These are phyloP conservation scores for Tachina lurida DNA, from an alignment of 2,888 invertebrate species.

Conservation along the genomic window DNA sequence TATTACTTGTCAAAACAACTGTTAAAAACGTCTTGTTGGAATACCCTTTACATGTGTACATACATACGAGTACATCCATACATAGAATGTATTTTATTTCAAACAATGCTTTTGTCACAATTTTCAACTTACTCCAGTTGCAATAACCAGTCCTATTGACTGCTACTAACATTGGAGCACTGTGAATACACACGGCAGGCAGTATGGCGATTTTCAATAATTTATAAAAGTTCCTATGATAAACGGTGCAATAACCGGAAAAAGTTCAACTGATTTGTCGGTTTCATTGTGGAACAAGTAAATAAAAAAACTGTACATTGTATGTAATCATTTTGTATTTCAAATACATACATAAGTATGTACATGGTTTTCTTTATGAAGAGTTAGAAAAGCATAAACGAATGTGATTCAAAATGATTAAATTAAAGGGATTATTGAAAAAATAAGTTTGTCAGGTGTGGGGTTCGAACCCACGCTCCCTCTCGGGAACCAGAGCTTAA, in stretches of 20 bases:
- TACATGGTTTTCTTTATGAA: constrained; percentile 6
- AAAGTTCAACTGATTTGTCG: constrained; percentile 68
- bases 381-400: constrained; percentile 35
- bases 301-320: not conserved
- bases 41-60: not conserved
- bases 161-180: constrained; percentile 24
- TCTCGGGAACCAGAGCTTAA: constrained; percentile 90
- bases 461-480: constrained; percentile 92
- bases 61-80: not conserved
- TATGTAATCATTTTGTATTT: not conserved
- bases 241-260: constrained; percentile 69
- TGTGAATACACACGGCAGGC: constrained; percentile 2
- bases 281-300: constrained; percentile 52
- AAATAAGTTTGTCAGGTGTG: constrained; percentile 85
- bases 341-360: too few species aligned
- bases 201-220: constrained; percentile 57
- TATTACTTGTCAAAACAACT: too few species aligned
- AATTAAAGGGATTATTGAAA: not conserved
- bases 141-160: constrained; percentile 24
- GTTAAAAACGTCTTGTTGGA: too few species aligned
- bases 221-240: constrained; percentile 43
- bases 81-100: constrained; percentile 21
- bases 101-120: constrained; percentile 48
- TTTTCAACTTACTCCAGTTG: constrained; percentile 18
- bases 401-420: not conserved